These are phyloP conservation scores for Rana temporaria DNA, from an alignment of 2,113 vertebrate genomes.

Conservation along the genomic window DNA sequence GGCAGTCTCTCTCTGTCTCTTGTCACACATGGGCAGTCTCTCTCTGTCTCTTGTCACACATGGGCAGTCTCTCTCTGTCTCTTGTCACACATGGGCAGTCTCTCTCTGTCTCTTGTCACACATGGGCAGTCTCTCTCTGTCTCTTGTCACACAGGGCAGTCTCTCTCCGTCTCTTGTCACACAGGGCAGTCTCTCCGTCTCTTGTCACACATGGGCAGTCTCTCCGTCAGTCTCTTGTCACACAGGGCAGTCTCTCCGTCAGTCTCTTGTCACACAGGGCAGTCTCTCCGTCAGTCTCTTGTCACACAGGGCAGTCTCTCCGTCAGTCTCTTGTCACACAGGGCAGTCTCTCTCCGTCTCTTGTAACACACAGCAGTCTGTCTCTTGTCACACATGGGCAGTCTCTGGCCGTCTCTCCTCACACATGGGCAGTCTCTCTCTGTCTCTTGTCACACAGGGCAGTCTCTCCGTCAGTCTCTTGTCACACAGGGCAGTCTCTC, in stretches of 20 bases:
- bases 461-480: too few species aligned
- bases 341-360: too few species aligned
- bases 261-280: too few species aligned
- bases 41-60: not conserved
- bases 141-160: not conserved
- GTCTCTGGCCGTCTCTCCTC: too few species aligned
- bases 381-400: not conserved
- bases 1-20: not conserved
- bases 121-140: not conserved
- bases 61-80: constrained; percentile 11
- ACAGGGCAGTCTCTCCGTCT: not conserved
- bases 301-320: not conserved
- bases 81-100: not conserved
- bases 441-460: too few species aligned
- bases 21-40: not conserved
- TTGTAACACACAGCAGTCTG: too few species aligned
- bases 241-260: too few species aligned
- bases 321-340: too few species aligned
- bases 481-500: not conserved
- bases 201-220: not conserved
- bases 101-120: not conserved
- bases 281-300: not conserved
- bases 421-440: too few species aligned
- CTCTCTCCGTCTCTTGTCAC: not conserved
- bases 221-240: too few species aligned